phyloP scores from a whole-genome alignment of 2,888 invertebrate genomes.

The Saturnia japonica region DNA sequence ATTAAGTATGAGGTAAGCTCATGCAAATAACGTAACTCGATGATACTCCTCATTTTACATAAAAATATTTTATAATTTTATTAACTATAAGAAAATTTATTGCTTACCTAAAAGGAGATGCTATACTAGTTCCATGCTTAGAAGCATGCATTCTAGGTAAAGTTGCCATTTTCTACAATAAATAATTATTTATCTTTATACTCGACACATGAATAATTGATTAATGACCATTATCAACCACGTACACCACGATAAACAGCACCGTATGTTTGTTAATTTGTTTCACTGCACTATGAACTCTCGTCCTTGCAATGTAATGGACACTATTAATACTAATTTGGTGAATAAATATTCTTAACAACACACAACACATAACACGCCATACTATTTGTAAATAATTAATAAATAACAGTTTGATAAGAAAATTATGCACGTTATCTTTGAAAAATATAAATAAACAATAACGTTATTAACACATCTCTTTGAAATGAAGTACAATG shows the following conservation, averaged over 20 bases:
- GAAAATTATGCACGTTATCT: neutral
- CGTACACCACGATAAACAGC: neutral
- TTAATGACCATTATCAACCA: constrained; percentile 12
- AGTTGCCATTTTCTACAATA: constrained; percentile 64
- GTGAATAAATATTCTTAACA: constrained; percentile 4
- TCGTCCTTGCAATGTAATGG: constrained; percentile 12
- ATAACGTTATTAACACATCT: constrained; percentile 41
- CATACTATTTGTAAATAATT: neutral
- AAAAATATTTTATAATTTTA: constrained; percentile 10
- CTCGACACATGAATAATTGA: constrained; percentile 1
- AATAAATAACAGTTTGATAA: constrained; percentile 10
- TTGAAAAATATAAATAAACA: constrained; percentile 33
- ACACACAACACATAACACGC: too few species aligned
- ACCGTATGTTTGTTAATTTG: neutral
- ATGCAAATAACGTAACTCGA: neutral
- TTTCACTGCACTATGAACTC: constrained; percentile 12
- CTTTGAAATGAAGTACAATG: constrained; percentile 33
- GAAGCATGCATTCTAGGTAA: constrained; percentile 71
- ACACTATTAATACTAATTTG: neutral
- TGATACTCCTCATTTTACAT: neutral
- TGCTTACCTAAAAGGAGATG: constrained; percentile 71
- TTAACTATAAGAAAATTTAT: neutral
- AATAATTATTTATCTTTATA: constrained; percentile 27
- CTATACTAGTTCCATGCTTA: constrained; percentile 60
- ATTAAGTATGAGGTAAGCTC: too few species aligned